These are phyloP conservation scores for Lycophotia porphyrea DNA, from an alignment of 2,888 invertebrate species.

Conservation along the genomic window DNA sequence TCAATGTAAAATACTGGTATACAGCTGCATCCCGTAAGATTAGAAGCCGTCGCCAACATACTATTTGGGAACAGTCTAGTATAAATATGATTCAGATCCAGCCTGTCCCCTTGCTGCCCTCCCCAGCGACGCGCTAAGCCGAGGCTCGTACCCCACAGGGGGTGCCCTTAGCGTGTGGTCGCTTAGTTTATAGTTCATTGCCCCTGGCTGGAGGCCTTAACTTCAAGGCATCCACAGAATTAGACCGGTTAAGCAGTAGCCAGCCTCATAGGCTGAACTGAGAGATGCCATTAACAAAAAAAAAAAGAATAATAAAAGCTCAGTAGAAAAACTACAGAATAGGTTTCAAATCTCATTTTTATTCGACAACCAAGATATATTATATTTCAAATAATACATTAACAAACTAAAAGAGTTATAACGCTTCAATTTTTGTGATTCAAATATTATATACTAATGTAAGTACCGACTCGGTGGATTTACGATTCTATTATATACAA, in stretches of 20 bases:
- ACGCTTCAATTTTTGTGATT: conserved; percentile 36
- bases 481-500: conserved; percentile 62
- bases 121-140: too few relatives aligned
- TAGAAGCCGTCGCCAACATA: neutral
- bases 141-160: too few relatives aligned
- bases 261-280: too few relatives aligned
- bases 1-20: neutral
- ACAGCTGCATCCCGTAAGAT: neutral
- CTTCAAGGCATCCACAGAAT: too few relatives aligned
- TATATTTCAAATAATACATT: conserved; percentile 46
- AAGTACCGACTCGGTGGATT: conserved; percentile 67
- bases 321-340: conserved; percentile 14
- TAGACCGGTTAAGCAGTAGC: too few relatives aligned
- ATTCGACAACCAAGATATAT: conserved; percentile 58
- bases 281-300: too few relatives aligned
- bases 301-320: too few relatives aligned
- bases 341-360: conserved; percentile 53
- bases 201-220: too few relatives aligned
- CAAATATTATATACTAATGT: conserved; percentile 42
- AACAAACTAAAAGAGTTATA: conserved; percentile 45
- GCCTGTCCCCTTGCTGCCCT: too few relatives aligned
- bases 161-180: too few relatives aligned
- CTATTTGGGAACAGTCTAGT: neutral
- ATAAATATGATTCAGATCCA: neutral
- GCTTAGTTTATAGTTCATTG: too few relatives aligned